Base-by-base conservation (phyloP, 2,113 vertebrate species). In the Cavia porcellus region DNA sequence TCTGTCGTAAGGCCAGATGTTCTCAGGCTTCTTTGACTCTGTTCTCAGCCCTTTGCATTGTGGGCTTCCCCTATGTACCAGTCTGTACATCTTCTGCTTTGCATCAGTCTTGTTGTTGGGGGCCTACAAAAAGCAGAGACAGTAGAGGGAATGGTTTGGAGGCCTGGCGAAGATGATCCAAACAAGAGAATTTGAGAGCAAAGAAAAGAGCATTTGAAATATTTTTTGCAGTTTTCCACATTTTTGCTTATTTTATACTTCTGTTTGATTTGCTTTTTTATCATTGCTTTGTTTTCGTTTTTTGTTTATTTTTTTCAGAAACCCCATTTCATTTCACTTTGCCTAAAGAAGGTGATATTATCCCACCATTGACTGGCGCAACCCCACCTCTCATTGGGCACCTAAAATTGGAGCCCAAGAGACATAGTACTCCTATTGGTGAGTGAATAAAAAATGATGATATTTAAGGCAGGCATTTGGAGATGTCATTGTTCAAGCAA, bases 341-440 rank as follows among this genome's bases (percentile, higher is more conserved):
- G 94, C 99, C 99, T 0, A 99, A 99, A 98, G 99, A 99, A 97
- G 99, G 99, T 12, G 99, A 99, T 80, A 92, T 98, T 97, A 99
- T 99, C 85, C 99, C 99, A 95, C 99, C 99, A 11, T 96, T 98
- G 83, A 98, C 98, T 13, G 99, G 98, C 47, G 87, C 98, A 94
- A 99, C 99, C 0, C 99, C 99, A 17, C 99, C 99, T 89, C 98
- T 99, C 42, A 98, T 99, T 97, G 99, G 97, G 86, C 99, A 99
- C 94, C 98, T 99, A 96, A 99, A 99, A 98, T 99, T 99, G 98
- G 99, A 99, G 15, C 99, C 99, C 70, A 99, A 99, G 96, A 99
- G 99, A 96, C 99, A 99, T 99, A 99, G 99, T 99, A 99, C 99
- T 88, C 99, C 99, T 79, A 99, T 99, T 86, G 99, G 99, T 99